Percentiles rank a stretch among this genome's conserved stretches.
phyloP scores from a whole-genome alignment of 2,888 invertebrate genomes.

The Cheilosia scutellata region DNA sequence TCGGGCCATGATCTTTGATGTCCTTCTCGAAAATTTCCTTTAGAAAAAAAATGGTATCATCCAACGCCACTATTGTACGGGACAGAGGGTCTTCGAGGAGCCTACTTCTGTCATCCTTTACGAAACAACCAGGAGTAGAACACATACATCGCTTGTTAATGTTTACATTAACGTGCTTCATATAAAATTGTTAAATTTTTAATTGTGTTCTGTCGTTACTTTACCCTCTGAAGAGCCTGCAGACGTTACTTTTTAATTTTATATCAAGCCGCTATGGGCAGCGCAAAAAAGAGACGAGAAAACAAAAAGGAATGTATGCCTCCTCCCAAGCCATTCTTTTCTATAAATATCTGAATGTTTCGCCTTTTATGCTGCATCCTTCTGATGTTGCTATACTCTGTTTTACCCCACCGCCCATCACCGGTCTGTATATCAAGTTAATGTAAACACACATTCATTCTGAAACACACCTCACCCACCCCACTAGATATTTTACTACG shows the following conservation, averaged over 20 bases:
- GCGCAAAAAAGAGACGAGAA: conserved; percentile 18
- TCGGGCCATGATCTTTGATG: conserved; percentile 68
- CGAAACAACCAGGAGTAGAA: conserved; percentile 23
- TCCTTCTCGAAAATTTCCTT: conserved; percentile 63
- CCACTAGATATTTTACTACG: conserved; percentile 62
- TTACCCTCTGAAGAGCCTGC: conserved; percentile 70
- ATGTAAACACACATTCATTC: conserved; percentile 66
- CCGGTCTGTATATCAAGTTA: conserved; percentile 60
- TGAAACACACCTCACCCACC: conserved; percentile 3
- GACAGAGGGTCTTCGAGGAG: conserved; percentile 4
- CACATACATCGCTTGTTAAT: conserved; percentile 60
- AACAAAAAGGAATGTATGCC: conserved; percentile 23
- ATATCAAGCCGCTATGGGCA: conserved; percentile 52
- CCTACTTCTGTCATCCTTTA: conserved; percentile 15
- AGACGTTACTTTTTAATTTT: conserved; percentile 74
- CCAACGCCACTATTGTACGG: not conserved
- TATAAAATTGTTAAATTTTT: conserved; percentile 75
- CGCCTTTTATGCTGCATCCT: conserved; percentile 70
- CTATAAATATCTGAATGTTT: conserved; percentile 75
- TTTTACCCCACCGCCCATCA: not conserved
- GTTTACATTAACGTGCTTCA: conserved; percentile 74
- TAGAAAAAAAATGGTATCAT: conserved; percentile 30
- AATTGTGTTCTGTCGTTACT: conserved; percentile 75
- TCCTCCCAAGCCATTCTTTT: conserved; percentile 63
- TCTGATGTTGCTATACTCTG: conserved; percentile 21